Conservation (phyloP, 2,888 invertebrate species). For the Hydraecia micacea region DNA sequence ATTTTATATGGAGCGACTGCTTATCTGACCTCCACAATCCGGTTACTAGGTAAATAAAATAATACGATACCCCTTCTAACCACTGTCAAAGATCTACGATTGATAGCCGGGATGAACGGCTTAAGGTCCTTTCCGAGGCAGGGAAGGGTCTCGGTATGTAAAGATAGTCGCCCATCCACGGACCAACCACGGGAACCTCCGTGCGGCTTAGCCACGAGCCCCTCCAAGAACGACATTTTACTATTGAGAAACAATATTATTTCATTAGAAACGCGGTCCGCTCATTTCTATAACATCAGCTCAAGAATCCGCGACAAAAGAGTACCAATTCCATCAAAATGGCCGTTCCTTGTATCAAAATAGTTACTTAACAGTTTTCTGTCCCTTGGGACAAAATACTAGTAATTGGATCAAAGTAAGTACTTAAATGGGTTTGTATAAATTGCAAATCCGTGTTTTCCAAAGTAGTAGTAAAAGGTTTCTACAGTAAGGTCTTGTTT, state of each 20-base stretch:
- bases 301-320: slow-evolving; percentile 52
- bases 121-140: background rate
- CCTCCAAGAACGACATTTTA: background rate
- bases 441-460: slow-evolving; percentile 42
- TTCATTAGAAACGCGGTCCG: background rate
- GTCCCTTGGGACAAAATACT: slow-evolving; percentile 34
- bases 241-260: background rate
- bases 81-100: background rate
- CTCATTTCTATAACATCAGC: slow-evolving; percentile 25
- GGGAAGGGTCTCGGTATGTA: background rate
- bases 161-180: background rate
- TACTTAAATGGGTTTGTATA: slow-evolving; percentile 22
- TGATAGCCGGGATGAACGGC: background rate
- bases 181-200: background rate
- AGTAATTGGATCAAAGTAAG: slow-evolving; percentile 15
- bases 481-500: background rate
- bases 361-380: slow-evolving; percentile 58
- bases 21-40: too few species aligned
- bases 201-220: background rate
- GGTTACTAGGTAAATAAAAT: background rate
- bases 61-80: background rate
- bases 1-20: background rate
- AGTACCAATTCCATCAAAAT: slow-evolving; percentile 72
- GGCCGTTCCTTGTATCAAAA: slow-evolving; percentile 67
- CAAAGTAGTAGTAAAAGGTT: background rate